Conservation (phyloP, 1,140 invertebrate species). For the Lineus longissimus region DNA sequence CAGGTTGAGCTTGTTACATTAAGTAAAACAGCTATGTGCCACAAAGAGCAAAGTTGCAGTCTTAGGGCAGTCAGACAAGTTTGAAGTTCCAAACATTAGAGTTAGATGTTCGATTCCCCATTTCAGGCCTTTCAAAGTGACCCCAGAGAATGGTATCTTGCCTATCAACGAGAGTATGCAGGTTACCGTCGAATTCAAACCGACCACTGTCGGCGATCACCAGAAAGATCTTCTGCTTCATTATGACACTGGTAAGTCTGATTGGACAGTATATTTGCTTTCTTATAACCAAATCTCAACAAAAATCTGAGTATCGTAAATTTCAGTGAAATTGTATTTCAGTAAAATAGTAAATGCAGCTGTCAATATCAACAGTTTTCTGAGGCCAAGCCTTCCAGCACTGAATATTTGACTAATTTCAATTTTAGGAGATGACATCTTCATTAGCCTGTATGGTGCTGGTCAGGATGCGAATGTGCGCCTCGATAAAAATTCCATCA, state of each 20-base stretch:
- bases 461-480: constrained; percentile 50
- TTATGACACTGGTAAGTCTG: constrained; percentile 47
- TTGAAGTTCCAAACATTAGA: too few relatives aligned
- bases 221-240: constrained; percentile 37
- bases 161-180: constrained; percentile 50
- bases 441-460: constrained; percentile 45
- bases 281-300: not conserved
- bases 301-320: not conserved
- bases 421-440: constrained; percentile 46
- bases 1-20: too few relatives aligned
- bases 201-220: constrained; percentile 44
- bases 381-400: too few relatives aligned
- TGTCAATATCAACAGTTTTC: too few relatives aligned
- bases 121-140: constrained; percentile 49
- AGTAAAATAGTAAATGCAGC: too few relatives aligned
- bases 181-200: constrained; percentile 51
- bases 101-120: too few relatives aligned
- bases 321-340: not conserved
- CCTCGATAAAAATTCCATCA: constrained; percentile 51
- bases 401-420: too few relatives aligned
- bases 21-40: too few relatives aligned
- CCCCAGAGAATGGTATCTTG: constrained; percentile 48
- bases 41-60: too few relatives aligned
- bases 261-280: not conserved
- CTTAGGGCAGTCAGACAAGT: too few relatives aligned